Evolutionary conservation across 2,888 invertebrate species (phyloP).

Genomic region (Dicycla oo): DNA sequence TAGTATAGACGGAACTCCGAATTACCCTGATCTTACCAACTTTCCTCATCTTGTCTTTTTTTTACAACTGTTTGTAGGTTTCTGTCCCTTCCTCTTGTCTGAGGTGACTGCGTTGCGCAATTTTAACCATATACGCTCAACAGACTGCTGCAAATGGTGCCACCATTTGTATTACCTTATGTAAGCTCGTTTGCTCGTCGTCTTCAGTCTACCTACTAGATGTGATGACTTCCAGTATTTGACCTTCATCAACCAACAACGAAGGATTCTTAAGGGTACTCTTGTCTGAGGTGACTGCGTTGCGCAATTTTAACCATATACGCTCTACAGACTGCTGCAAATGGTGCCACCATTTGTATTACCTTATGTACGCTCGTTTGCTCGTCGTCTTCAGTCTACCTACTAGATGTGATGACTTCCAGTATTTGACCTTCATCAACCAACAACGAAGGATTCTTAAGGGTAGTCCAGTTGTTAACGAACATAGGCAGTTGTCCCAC

Average conservation of each 20-base stretch:
- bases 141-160: too few relatives aligned
- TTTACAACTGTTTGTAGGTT: neutral
- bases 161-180: too few relatives aligned
- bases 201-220: neutral
- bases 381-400: neutral
- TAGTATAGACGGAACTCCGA: too few relatives aligned
- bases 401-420: too few relatives aligned
- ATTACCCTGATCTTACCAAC: neutral
- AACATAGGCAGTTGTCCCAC: too few relatives aligned
- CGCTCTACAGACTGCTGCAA: neutral
- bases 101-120: neutral
- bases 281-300: too few relatives aligned
- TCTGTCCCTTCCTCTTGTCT: neutral
- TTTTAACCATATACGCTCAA: neutral
- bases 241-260: too few relatives aligned
- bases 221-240: neutral
- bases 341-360: too few relatives aligned
- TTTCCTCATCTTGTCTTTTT: neutral
- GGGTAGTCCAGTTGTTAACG: neutral
- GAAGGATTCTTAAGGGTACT: too few relatives aligned
- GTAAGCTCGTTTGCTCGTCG: neutral
- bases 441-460: neutral
- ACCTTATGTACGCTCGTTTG: neutral
- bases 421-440: neutral
- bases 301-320: neutral